These are phyloP conservation scores for Papilio aristodemus DNA, from an alignment of 1,140 invertebrate species.

Conservation along the genomic window DNA sequence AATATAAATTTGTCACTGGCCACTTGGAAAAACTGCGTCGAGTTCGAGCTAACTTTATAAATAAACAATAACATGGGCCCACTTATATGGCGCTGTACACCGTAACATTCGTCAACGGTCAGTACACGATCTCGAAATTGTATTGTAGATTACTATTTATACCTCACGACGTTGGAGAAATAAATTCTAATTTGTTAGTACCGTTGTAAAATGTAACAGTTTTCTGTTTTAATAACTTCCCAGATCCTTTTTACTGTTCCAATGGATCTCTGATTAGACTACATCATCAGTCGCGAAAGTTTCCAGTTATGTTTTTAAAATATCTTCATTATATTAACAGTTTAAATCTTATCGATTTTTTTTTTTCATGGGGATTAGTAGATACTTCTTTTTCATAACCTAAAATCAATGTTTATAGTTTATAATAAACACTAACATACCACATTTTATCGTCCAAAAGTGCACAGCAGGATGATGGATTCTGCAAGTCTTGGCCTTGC, in stretches of 20 bases:
- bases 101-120: conserved; percentile 62
- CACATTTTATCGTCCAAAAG: no score
- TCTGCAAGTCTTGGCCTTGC: no score
- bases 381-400: no score
- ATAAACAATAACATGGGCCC: conserved; percentile 75
- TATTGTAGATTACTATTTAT: conserved; percentile 30
- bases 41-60: conserved; percentile 61
- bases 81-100: conserved; percentile 55
- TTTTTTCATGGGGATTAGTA: background rate
- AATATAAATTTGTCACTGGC: conserved; percentile 78
- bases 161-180: conserved; percentile 26
- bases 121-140: conserved; percentile 52
- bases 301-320: no score
- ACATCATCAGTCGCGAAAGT: no score
- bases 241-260: background rate
- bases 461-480: no score
- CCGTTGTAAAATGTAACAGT: background rate
- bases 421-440: no score
- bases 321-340: no score
- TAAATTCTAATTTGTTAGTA: conserved; percentile 22
- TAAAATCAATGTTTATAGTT: no score
- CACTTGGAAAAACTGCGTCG: conserved; percentile 61
- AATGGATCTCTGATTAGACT: no score
- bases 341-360: no score
- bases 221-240: background rate